A percentile compares a stretch with the other conserved stretches of the same genome.
phyloP scores from a whole-genome alignment of 2,888 invertebrate species.

The Bellardia bayeri region DNA sequence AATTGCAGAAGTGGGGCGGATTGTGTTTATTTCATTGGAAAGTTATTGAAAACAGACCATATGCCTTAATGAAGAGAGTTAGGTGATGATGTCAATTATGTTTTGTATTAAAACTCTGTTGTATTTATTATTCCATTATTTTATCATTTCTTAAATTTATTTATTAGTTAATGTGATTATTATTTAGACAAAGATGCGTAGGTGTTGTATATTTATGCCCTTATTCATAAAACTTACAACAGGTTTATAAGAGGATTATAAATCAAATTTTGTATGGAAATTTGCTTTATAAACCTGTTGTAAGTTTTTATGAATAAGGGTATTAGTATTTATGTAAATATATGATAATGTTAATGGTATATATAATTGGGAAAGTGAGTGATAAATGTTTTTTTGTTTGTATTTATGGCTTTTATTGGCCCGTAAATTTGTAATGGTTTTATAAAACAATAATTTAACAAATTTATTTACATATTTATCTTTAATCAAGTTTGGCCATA shows the following conservation, averaged over 20 bases:
- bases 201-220: not conserved
- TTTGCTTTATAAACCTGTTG: too few species aligned
- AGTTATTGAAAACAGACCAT: not conserved
- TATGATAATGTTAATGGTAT: not conserved
- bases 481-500: too few species aligned
- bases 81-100: slow-evolving; percentile 1
- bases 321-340: not conserved
- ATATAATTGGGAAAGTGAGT: not conserved
- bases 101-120: not conserved
- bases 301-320: too few species aligned
- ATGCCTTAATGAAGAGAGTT: not conserved
- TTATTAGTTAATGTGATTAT: not conserved
- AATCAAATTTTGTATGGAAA: too few species aligned
- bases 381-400: not conserved
- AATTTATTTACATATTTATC: not conserved
- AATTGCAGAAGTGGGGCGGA: not conserved
- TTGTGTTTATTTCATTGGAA: not conserved
- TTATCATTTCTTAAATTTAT: not conserved
- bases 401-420: not conserved
- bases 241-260: too few species aligned
- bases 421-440: not conserved
- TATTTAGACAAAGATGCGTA: not conserved
- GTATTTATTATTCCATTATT: not conserved
- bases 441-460: not conserved
- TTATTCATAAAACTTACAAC: too few species aligned